These are phyloP conservation scores for Macropodus opercularis DNA, from an alignment of 2,797 vertebrate genomes.

Conservation along the genomic window DNA sequence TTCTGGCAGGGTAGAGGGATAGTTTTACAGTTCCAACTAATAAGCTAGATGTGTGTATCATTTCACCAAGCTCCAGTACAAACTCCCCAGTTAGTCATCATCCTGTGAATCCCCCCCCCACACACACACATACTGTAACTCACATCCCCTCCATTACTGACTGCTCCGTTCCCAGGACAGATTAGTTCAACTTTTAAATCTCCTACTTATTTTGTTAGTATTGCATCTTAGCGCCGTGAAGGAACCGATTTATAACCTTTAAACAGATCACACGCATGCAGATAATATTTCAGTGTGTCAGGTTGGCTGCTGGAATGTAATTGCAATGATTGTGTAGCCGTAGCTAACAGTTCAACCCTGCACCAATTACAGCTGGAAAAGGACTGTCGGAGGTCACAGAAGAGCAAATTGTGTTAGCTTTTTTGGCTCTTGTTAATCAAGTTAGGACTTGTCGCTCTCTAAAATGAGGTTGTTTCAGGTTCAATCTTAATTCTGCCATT, in stretches of 20 bases:
- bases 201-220: conserved; percentile 70
- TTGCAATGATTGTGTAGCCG: conserved; percentile 64
- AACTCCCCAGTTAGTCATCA: conserved; percentile 49
- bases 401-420: conserved; percentile 65
- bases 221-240: conserved; percentile 59
- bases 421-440: conserved; percentile 69
- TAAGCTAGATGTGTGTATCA: conserved; percentile 45
- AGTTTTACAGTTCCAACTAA: conserved; percentile 43
- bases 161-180: conserved; percentile 59
- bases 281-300: conserved; percentile 76
- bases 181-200: conserved; percentile 70
- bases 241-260: conserved; percentile 71
- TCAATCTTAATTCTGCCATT: conserved; percentile 49
- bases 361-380: conserved; percentile 61
- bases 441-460: conserved; percentile 55
- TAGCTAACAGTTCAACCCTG: conserved; percentile 43
- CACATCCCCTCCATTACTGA: conserved; percentile 42
- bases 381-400: conserved; percentile 60
- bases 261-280: conserved; percentile 72
- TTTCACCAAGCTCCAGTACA: conserved; percentile 37
- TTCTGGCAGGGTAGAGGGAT: conserved; percentile 7
- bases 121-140: conserved; percentile 21
- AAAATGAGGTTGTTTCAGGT: conserved; percentile 61
- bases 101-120: conserved; percentile 15
- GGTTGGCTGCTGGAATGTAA: conserved; percentile 66